These are phyloP conservation scores for Nansenia antarctica DNA, from an alignment of 2,113 vertebrate genomes.

Conservation along the genomic window DNA sequence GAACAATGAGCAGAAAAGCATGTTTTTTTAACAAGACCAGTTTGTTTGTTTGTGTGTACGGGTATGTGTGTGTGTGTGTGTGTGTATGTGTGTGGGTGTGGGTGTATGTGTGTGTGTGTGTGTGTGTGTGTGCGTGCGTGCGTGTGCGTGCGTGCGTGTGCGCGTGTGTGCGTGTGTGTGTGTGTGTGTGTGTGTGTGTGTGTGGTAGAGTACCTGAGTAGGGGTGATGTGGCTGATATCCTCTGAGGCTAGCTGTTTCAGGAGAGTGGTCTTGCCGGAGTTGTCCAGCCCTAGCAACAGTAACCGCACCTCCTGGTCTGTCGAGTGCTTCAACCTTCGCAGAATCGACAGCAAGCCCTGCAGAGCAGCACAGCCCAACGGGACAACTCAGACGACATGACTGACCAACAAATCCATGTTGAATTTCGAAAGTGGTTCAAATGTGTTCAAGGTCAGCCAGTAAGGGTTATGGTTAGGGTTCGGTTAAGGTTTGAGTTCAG, in stretches of 20 bases:
- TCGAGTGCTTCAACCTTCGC: slow-evolving; percentile 88
- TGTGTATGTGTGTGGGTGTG: slow-evolving; percentile 1
- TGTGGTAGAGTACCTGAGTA: slow-evolving; percentile 82
- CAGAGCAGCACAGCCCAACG: background rate
- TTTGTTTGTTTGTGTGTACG: slow-evolving; percentile 12
- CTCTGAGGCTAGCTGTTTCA: slow-evolving; percentile 92
- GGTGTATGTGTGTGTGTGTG: slow-evolving; percentile 14
- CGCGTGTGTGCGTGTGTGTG: no score
- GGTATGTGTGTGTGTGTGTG: slow-evolving; percentile 1
- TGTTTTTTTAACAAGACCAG: no score
- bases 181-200: background rate
- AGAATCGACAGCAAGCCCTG: slow-evolving; percentile 92
- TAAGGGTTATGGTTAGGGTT: no score
- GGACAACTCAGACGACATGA: background rate
- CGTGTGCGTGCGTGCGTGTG: no score
- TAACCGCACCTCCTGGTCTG: slow-evolving; percentile 91
- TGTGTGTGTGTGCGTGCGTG: background rate
- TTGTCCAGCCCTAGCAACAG: slow-evolving; percentile 94
- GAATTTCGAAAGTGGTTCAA: no score
- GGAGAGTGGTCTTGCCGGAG: slow-evolving; percentile 90
- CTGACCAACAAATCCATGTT: background rate
- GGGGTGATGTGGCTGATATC: slow-evolving; percentile 94
- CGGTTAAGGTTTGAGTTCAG: no score
- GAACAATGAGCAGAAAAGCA: no score
- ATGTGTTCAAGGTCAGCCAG: no score